phyloP scores from a whole-genome alignment of 1,140 invertebrate species.

The Pteromalus puparum region DNA sequence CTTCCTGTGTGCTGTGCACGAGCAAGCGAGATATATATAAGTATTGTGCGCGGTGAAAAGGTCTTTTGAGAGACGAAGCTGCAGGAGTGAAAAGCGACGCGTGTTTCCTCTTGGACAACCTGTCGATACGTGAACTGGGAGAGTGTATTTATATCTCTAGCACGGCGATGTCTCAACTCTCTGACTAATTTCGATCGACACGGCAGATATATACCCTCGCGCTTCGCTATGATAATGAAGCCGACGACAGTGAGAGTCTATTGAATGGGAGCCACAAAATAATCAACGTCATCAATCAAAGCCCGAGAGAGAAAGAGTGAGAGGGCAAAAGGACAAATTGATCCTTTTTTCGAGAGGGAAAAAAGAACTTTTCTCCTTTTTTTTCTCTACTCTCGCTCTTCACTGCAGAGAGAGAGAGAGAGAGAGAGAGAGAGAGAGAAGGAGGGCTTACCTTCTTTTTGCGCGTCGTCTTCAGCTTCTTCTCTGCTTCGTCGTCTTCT shows the following conservation, averaged over 20 bases:
- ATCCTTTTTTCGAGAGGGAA: not conserved
- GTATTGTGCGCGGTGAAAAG: not conserved
- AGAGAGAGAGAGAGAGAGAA: no score
- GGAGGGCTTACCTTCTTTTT: constrained; percentile 34
- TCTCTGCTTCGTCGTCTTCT: constrained; percentile 23
- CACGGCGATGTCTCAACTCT: constrained; percentile 19
- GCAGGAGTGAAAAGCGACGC: constrained; percentile 16
- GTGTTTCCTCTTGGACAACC: not conserved
- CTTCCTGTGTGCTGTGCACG: constrained; percentile 20
- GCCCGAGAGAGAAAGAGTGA: not conserved
- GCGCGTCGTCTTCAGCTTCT: constrained; percentile 7
- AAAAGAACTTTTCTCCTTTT: constrained; percentile 5
- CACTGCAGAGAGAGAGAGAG: not conserved
- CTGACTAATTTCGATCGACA: constrained; percentile 48
- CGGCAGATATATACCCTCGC: constrained; percentile 15
- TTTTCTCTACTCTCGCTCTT: not conserved
- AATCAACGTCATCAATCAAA: constrained; percentile 44
- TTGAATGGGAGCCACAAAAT: constrained; percentile 30
- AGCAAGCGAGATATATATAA: not conserved
- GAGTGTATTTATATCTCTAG: no score
- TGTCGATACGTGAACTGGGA: not conserved
- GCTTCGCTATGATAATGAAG: constrained; percentile 35
- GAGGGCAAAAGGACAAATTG: not conserved
- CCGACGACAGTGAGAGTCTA: constrained; percentile 29
- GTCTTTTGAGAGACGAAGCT: not conserved